Conservation (phyloP, 2,888 invertebrate species). For the Drosophila anomalata region DNA sequence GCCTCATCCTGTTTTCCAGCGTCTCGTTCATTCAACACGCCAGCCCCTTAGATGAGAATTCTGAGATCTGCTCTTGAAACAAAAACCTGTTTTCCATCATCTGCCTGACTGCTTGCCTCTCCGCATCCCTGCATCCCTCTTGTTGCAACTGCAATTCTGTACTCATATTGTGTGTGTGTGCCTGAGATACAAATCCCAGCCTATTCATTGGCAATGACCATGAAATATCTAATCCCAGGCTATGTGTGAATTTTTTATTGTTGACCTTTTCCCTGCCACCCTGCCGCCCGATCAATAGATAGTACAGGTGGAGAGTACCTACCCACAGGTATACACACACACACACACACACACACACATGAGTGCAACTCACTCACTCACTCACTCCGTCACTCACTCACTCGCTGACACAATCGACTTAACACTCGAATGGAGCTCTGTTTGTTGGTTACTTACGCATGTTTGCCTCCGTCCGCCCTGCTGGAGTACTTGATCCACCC, state of each 20-base stretch:
- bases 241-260: constrained; percentile 63
- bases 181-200: constrained; percentile 40
- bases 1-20: constrained; percentile 60
- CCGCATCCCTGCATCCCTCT: constrained; percentile 37
- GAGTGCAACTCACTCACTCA: constrained; percentile 11
- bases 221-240: constrained; percentile 59
- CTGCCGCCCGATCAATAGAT: constrained; percentile 39
- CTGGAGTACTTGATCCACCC: constrained; percentile 7
- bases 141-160: constrained; percentile 42
- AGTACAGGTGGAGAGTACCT: constrained; percentile 16
- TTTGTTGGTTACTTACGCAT: constrained; percentile 67
- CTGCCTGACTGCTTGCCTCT: constrained; percentile 17
- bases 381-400: constrained; percentile 6
- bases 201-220: constrained; percentile 74
- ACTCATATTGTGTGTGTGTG: neutral
- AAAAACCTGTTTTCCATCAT: constrained; percentile 71
- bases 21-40: constrained; percentile 53
- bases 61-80: constrained; percentile 50
- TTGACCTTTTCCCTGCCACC: constrained; percentile 61
- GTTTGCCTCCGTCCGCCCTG: constrained; percentile 26
- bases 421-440: constrained; percentile 45
- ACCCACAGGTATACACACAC: constrained; percentile 23
- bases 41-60: constrained; percentile 28
- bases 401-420: constrained; percentile 16
- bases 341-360: neutral